A percentile compares a stretch with the other conserved stretches of the same genome.
These are phyloP conservation scores for Xylota segnis DNA, from an alignment of 2,888 invertebrate genomes.

Conservation along the genomic window DNA sequence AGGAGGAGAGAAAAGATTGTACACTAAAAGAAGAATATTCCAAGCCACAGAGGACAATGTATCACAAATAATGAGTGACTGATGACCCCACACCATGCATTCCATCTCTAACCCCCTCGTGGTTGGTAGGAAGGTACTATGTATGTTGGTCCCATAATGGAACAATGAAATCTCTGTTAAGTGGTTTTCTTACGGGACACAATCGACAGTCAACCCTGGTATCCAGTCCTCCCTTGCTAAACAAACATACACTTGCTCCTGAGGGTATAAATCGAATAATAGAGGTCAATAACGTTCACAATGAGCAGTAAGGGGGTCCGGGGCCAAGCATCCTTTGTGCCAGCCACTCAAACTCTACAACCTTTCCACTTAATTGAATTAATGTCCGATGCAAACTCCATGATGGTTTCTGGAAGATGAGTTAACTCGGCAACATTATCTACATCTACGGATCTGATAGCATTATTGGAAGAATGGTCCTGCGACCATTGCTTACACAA, in stretches of 20 bases:
- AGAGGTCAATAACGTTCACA: slow-evolving; percentile 33
- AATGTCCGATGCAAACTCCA: slow-evolving; percentile 34
- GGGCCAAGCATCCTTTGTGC: slow-evolving; percentile 2
- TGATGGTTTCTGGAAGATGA: slow-evolving; percentile 3
- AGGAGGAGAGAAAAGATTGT: slow-evolving; percentile 55
- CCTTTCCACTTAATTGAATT: slow-evolving; percentile 38
- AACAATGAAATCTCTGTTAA: slow-evolving; percentile 51
- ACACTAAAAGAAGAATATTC: slow-evolving; percentile 52
- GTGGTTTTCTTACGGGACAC: slow-evolving; percentile 32
- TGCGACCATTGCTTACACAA: slow-evolving; percentile 1
- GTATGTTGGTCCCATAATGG: slow-evolving; percentile 20
- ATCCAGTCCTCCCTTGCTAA: not conserved
- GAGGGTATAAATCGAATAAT: slow-evolving; percentile 5
- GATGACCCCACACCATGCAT: slow-evolving; percentile 29
- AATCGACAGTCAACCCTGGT: slow-evolving; percentile 13
- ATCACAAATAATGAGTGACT: slow-evolving; percentile 30
- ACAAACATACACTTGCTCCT: not conserved
- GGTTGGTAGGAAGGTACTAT: not conserved
- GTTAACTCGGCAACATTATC: slow-evolving; percentile 20
- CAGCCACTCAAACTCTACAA: not conserved
- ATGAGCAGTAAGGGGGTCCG: not conserved
- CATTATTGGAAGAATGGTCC: not conserved
- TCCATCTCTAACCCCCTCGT: not conserved
- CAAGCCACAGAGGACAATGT: not conserved
- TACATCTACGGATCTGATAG: slow-evolving; percentile 18